A percentile compares a stretch with the other conserved stretches of the same genome.
Conservation (phyloP, 2,797 vertebrate species). For the Melanotaenia pygmaea region DNA sequence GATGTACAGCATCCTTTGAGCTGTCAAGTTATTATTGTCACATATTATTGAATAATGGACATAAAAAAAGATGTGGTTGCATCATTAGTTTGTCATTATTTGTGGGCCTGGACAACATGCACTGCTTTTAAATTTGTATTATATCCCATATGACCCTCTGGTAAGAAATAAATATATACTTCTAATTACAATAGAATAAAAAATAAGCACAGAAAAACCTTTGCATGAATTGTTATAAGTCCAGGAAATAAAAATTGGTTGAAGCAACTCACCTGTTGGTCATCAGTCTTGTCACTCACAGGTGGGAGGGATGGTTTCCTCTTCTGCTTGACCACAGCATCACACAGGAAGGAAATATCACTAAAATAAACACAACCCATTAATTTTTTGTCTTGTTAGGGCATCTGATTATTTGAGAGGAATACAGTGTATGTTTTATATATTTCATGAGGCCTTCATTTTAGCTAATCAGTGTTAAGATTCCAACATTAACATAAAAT, state of each 20-base stretch:
- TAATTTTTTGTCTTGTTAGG: neutral
- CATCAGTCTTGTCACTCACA: conserved; percentile 47
- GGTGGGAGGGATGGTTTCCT: conserved; percentile 61
- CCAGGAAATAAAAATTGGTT: neutral
- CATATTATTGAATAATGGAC: too few species aligned
- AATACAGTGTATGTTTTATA: neutral
- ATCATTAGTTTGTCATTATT: neutral
- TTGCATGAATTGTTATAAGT: neutral
- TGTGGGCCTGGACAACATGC: neutral
- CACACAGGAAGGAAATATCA: conserved; percentile 90
- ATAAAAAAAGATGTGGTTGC: too few species aligned
- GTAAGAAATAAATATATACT: neutral
- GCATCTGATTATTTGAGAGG: neutral
- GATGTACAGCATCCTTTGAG: too few species aligned
- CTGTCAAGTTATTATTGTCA: too few species aligned
- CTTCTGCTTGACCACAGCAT: conserved; percentile 71
- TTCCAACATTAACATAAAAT: too few species aligned
- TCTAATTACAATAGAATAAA: neutral
- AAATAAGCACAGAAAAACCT: neutral
- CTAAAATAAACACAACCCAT: conserved; percentile 65
- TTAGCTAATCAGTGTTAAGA: neutral
- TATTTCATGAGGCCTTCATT: neutral
- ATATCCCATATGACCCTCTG: too few species aligned
- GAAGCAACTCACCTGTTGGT: conserved; percentile 56
- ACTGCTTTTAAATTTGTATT: neutral